Base-by-base conservation (phyloP, 2,888 invertebrate species). In the Standfussiana lucernea region DNA sequence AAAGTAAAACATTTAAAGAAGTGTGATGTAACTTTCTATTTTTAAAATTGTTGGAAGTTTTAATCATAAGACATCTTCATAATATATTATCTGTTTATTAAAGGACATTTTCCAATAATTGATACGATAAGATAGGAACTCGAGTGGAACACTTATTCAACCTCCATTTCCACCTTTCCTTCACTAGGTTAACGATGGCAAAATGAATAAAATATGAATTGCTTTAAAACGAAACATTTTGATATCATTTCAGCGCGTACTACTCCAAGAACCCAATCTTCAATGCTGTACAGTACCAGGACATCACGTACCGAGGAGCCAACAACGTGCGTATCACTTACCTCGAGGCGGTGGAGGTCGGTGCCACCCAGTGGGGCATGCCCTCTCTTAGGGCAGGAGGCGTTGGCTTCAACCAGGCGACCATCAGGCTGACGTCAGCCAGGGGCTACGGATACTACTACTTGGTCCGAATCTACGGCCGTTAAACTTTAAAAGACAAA, bases 391-490 rank as follows among this genome's bases (percentile, higher is more conserved):
- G 91, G 0, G 84, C 37, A 0, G 93, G 93, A 2, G 95, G 95
- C 0, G 53, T 94, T 0, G 92, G 93, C 0, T 81, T 84, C 42
- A 93, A 86, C 75, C 93, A 93, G 37, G 94, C 90, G 0, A 94
- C 94, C 0, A 77, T 96, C 6, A 87, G 95, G 28, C 89, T 94
- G 7, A 92, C 94, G n/a, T 92, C 95, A 0, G 88, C 91, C 0
- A 89, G 91, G 3, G 93, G 95, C 0, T 93, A 92, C 28, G 96
- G 96, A 0, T 96, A 93, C 73, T 92, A 96, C 77, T 96, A 95
- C 77, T 79, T 89, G 0, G 80, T 95, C 3, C 93, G 94, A 15
- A 88, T 96, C 64, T 95, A 93, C 93, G 95, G 95, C 37, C 93
- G 90, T 50, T 94, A 91, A 87, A 42, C 50, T 42, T 13, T 35